Percentiles rank a stretch among this genome's conserved stretches.
Conservation (phyloP, 1,140 invertebrate species). For the Pissodes strobi region DNA sequence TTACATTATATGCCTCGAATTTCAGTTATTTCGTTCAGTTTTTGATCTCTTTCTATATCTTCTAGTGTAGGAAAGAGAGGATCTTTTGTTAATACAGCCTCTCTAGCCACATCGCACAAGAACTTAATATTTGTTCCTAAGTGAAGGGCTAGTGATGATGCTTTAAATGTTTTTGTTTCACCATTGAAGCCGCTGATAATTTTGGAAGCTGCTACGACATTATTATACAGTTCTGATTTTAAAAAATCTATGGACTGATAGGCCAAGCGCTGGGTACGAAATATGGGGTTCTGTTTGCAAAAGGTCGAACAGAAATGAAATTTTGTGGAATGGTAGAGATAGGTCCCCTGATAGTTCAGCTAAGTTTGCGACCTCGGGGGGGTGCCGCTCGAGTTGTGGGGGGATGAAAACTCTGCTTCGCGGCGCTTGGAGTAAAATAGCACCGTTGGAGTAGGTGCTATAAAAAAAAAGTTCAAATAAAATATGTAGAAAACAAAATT, state of each 20-base stretch:
- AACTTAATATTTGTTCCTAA: conserved; percentile 30
- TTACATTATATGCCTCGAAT: conserved; percentile 32
- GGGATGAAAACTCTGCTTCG: too few relatives aligned
- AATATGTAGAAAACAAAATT: too few relatives aligned
- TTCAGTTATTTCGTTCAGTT: conserved; percentile 34
- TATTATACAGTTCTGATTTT: conserved; percentile 29
- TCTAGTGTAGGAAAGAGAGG: background rate
- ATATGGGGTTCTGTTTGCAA: too few relatives aligned
- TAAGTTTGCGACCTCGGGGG: too few relatives aligned
- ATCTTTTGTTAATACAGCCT: conserved; percentile 35
- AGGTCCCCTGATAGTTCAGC: too few relatives aligned
- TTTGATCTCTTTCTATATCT: conserved; percentile 21
- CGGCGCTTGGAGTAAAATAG: too few relatives aligned
- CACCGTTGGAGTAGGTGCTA: too few relatives aligned
- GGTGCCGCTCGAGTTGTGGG: too few relatives aligned
- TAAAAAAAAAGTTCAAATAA: too few relatives aligned
- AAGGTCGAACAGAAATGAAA: too few relatives aligned
- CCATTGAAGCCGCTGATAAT: conserved; percentile 35
- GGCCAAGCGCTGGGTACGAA: too few relatives aligned
- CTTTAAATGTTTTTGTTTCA: conserved; percentile 30
- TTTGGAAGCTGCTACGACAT: conserved; percentile 31
- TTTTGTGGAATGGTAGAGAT: too few relatives aligned
- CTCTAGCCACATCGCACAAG: conserved; percentile 30
- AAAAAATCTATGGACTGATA: conserved; percentile 20
- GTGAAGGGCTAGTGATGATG: conserved; percentile 40